Evolutionary conservation across 2,113 vertebrate species (phyloP), one percentile per base, ranked within the genome.

Genomic region (Centropristis striata): DNA sequence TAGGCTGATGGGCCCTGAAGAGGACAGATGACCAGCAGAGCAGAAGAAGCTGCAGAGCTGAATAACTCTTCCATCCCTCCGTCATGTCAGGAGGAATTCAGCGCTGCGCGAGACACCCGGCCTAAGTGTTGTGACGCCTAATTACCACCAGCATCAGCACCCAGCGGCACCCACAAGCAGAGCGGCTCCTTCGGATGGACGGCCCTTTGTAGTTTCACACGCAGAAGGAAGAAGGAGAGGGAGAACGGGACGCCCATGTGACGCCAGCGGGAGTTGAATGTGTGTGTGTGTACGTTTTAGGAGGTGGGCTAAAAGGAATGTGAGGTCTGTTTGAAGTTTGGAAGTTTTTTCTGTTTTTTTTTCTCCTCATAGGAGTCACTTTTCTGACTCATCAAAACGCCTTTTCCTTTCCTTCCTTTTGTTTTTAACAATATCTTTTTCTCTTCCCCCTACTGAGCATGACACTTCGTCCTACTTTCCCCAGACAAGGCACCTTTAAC

Each of bases 91-190:
- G 88, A 88, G 82, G 78, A 87, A 93, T 94, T 75, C 83, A 44
- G 80, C n/a, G 68, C 63, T 13, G 80, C 32, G 59, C 58, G 8
- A 88, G 84, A 89, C 90, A 83, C 87, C 78, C 85, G 74, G 85
- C 78, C 85, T 91, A 92, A 93, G 92, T 92, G 91, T 92, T 93
- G 87, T 93, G 90, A 94, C 90, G 90, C 92, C 90, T 93, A 93
- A 93, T 93, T 93, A 94, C 92, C 92, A 92, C 81, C 89, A 92
- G 86, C 91, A 91, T 76, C 90, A 88, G 76, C 71, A 76, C 68
- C 86, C 88, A 13, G 77, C 81, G 70, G 84, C 90, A 89, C 88
- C 89, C 71, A 44, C 49, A 55, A 32, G 89, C 81, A 73, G 78
- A 85, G 66, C 57, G 9, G 71, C 81, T 87, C 70, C 78, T 67